phyloP scores from a whole-genome alignment of 2,797 vertebrate genomes.

The Galagoides demidoff region DNA sequence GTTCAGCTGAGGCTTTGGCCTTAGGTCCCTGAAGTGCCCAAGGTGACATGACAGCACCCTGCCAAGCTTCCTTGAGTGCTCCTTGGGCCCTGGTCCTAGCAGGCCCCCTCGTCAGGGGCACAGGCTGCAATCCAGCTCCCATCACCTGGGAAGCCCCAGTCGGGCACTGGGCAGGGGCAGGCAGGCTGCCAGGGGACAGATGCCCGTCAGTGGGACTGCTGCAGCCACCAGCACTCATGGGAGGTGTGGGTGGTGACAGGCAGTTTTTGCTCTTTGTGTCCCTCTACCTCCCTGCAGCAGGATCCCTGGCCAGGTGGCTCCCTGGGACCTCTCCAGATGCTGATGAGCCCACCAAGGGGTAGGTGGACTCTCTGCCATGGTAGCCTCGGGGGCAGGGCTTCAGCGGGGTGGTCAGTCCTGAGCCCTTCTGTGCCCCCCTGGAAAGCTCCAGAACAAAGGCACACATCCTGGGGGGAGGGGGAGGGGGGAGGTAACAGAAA shows the following conservation, averaged over 20 bases:
- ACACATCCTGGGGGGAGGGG: too few species aligned
- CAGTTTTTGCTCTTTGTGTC: neutral
- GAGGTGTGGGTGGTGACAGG: neutral
- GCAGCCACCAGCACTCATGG: neutral
- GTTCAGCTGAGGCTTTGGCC: neutral
- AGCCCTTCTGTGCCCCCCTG: neutral
- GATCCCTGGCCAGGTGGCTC: neutral
- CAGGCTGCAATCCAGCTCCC: neutral
- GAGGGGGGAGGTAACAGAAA: neutral
- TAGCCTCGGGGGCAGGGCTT: neutral
- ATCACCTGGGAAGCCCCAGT: neutral
- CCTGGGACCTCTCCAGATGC: neutral
- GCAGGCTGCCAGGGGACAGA: neutral
- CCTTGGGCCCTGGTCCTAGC: neutral
- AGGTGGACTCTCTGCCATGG: neutral
- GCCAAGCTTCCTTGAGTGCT: neutral
- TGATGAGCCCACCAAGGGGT: neutral
- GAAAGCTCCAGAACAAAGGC: neutral
- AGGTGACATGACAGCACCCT: neutral
- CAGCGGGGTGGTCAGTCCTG: neutral
- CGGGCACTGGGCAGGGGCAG: neutral
- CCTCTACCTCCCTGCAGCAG: neutral
- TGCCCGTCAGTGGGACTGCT: fast-evolving
- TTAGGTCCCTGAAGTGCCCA: neutral
- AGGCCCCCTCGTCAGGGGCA: neutral